Evolutionary conservation across 2,113 vertebrate species (phyloP).

Genomic region (Bambusicola thoracicus): DNA sequence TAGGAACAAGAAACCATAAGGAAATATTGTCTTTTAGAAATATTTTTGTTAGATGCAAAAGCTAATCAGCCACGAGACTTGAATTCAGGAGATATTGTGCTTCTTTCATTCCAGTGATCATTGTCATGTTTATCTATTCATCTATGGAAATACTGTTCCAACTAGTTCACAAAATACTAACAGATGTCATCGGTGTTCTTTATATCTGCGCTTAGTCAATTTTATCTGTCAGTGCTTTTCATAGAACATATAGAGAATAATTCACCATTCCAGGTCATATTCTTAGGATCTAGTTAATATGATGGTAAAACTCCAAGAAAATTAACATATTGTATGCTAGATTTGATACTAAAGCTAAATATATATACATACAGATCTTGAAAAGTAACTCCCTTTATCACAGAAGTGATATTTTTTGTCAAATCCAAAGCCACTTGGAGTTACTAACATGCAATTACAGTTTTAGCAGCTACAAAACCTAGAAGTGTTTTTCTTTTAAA

Average conservation of each 20-base stretch:
- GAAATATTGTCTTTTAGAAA: background rate
- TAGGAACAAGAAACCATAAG: background rate
- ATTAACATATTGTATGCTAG: background rate
- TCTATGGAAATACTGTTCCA: background rate
- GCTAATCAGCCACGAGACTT: background rate
- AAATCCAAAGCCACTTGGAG: background rate
- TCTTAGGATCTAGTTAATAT: background rate
- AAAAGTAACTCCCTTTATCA: background rate
- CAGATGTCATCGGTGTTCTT: background rate
- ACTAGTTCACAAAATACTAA: background rate
- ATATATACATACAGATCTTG: background rate
- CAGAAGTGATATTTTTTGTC: slow-evolving; percentile 29
- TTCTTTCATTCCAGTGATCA: background rate
- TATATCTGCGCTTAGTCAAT: background rate
- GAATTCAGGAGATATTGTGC: background rate
- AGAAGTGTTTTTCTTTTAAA: slow-evolving; percentile 63
- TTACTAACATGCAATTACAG: slow-evolving; percentile 31
- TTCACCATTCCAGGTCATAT: background rate
- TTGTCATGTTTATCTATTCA: background rate
- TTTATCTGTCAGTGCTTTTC: background rate
- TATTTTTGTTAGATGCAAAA: background rate
- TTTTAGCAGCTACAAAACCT: slow-evolving; percentile 51
- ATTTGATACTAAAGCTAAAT: background rate
- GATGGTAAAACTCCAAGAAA: background rate
- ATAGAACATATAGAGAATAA: background rate